Conservation (phyloP, 1,140 invertebrate species). For the Calycopis cecrops region DNA sequence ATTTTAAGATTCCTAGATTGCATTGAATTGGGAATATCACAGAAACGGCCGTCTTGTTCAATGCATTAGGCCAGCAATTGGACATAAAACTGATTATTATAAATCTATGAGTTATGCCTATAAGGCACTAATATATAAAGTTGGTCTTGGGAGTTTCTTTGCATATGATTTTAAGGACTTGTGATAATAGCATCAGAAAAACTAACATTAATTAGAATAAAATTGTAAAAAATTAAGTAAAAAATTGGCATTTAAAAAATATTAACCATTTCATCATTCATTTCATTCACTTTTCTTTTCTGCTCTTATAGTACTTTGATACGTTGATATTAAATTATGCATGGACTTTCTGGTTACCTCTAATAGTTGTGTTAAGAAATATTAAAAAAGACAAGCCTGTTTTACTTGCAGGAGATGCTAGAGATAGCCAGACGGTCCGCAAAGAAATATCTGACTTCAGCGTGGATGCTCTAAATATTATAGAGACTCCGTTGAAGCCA, state of each 20-base stretch:
- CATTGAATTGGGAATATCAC: too few relatives aligned
- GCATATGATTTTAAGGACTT: too few relatives aligned
- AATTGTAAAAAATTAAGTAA: too few relatives aligned
- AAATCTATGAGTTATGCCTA: too few relatives aligned
- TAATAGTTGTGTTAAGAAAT: constrained; percentile 23
- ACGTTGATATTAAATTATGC: constrained; percentile 15
- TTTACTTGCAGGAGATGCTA: constrained; percentile 63
- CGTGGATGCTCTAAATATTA: constrained; percentile 16
- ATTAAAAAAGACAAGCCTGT: constrained; percentile 31
- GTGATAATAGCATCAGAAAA: too few relatives aligned
- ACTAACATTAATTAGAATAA: too few relatives aligned
- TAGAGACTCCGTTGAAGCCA: constrained; percentile 19
- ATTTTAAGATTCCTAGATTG: too few relatives aligned
- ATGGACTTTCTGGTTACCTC: constrained; percentile 34
- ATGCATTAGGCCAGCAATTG: constrained; percentile 18
- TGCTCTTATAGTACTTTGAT: too few relatives aligned
- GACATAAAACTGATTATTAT: constrained; percentile 36
- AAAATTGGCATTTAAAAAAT: too few relatives aligned
- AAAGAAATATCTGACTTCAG: constrained; percentile 21
- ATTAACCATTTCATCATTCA: constrained; percentile 39
- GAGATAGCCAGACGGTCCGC: constrained; percentile 32
- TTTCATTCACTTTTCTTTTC: constrained; percentile 15
- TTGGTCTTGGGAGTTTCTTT: too few relatives aligned
- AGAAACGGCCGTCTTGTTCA: too few relatives aligned
- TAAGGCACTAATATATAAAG: constrained; percentile 13